These are phyloP conservation scores for Hoplodrina blanda DNA, from an alignment of 2,888 invertebrate genomes.

Conservation along the genomic window DNA sequence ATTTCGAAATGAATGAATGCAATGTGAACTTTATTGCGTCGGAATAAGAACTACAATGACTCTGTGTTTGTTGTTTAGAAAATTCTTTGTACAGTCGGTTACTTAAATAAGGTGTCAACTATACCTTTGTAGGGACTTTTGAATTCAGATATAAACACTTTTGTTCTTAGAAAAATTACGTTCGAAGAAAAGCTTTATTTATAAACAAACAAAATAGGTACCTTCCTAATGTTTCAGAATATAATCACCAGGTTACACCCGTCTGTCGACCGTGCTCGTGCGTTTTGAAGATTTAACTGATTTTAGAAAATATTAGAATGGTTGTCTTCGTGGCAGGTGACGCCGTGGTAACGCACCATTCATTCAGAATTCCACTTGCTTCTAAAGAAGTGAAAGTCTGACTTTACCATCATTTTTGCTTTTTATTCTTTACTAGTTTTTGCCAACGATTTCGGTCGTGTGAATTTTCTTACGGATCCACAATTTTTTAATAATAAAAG, in stretches of 20 bases:
- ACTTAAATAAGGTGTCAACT: slow-evolving; percentile 5
- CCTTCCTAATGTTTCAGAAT: background rate
- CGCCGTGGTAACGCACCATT: background rate
- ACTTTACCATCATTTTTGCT: background rate
- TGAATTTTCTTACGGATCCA: no score
- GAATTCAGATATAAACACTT: slow-evolving; percentile 3
- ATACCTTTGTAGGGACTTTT: slow-evolving; percentile 8
- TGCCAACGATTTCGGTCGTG: no score
- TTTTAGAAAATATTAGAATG: background rate
- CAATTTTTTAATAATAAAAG: no score
- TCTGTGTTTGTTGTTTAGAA: background rate
- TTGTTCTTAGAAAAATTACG: slow-evolving; percentile 3
- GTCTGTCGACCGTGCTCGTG: background rate
- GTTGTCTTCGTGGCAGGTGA: background rate
- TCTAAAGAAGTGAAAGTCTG: slow-evolving; percentile 6
- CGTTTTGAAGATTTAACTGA: background rate
- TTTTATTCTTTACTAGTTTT: background rate
- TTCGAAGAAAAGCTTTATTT: background rate
- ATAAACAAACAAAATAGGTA: slow-evolving; percentile 15
- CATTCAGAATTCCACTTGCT: background rate
- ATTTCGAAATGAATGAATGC: background rate
- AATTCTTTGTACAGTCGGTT: slow-evolving; percentile 22
- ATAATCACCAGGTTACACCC: background rate
- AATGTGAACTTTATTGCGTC: slow-evolving; percentile 14
- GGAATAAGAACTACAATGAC: slow-evolving; percentile 9